phyloP scores from a whole-genome alignment of 2,113 vertebrate species.

The Sebastes fasciatus region DNA sequence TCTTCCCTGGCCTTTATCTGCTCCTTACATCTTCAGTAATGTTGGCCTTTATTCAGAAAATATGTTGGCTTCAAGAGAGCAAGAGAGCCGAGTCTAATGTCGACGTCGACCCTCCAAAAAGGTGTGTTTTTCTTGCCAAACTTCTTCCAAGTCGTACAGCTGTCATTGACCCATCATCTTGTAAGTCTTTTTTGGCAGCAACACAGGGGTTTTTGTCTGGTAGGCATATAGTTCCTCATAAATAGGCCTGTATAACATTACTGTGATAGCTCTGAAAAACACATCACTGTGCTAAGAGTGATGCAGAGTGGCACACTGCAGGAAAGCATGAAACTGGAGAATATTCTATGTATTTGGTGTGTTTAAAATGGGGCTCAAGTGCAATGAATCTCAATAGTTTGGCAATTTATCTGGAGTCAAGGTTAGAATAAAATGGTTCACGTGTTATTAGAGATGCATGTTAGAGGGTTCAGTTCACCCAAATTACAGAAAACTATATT shows the following conservation, averaged over 20 bases:
- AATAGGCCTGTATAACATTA: conserved; percentile 14
- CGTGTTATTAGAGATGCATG: not conserved
- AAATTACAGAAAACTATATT: not conserved
- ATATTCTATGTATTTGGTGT: conserved; percentile 16
- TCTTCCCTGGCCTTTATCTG: conserved; percentile 58
- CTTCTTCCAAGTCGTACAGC: conserved; percentile 30
- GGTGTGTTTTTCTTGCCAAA: conserved; percentile 67
- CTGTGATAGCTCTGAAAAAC: conserved; percentile 14
- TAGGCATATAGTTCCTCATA: conserved; percentile 31
- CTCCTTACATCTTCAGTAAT: conserved; percentile 51
- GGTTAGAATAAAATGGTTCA: not conserved
- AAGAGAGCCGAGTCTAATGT: conserved; percentile 30
- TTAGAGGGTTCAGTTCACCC: not conserved
- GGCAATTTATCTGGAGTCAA: not conserved
- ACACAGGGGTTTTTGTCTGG: conserved; percentile 36
- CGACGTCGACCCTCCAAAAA: conserved; percentile 45
- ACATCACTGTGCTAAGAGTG: conserved; percentile 35
- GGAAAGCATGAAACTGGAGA: conserved; percentile 48
- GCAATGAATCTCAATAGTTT: conserved; percentile 46
- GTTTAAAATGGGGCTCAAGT: conserved; percentile 36
- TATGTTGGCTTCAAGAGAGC: conserved; percentile 63
- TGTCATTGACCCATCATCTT: conserved; percentile 58
- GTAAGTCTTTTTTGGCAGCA: conserved; percentile 40
- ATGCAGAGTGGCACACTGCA: conserved; percentile 53
- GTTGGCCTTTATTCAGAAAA: conserved; percentile 58